Evolutionary conservation across 30 jellyfish, hydroid and myxozoan genomes (phyloP).

Genomic region (Chrysaora quinquecirrha): DNA sequence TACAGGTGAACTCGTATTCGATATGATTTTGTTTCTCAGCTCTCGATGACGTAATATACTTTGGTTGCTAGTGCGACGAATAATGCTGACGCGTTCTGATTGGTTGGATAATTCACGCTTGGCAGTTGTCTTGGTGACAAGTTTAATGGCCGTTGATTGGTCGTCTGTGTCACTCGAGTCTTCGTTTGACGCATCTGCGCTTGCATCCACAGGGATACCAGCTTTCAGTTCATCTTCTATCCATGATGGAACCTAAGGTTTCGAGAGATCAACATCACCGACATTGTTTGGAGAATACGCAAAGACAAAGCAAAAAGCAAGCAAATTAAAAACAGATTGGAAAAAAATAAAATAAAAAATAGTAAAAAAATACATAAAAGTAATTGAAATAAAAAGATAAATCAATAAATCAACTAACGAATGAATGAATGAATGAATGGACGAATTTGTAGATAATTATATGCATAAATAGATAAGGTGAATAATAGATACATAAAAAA

Average conservation of each 20-base stretch:
- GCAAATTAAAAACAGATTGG: too few relatives aligned
- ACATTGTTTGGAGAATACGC: too few relatives aligned
- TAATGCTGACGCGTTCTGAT: background rate
- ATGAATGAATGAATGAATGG: too few relatives aligned
- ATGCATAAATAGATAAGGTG: too few relatives aligned
- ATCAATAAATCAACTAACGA: too few relatives aligned
- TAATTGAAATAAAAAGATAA: too few relatives aligned
- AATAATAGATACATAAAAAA: too few relatives aligned
- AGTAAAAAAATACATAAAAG: too few relatives aligned
- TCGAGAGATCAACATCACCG: too few relatives aligned
- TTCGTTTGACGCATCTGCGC: constrained; percentile 44
- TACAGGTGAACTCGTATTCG: constrained; percentile 7
- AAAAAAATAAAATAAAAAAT: too few relatives aligned
- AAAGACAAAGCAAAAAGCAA: too few relatives aligned
- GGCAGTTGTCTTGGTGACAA: constrained; percentile 23
- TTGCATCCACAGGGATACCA: constrained; percentile 76
- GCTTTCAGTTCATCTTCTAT: constrained; percentile 68
- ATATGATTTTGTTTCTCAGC: constrained; percentile 11
- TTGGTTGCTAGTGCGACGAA: constrained; percentile 60
- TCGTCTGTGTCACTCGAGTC: constrained; percentile 62
- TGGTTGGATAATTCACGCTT: constrained; percentile 31
- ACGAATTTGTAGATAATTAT: too few relatives aligned
- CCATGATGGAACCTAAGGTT: constrained; percentile 89
- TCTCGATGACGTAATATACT: constrained; percentile 45
- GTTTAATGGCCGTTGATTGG: constrained; percentile 5